phyloP scores from a whole-genome alignment of 2,113 vertebrate species.

The Serinus canaria region DNA sequence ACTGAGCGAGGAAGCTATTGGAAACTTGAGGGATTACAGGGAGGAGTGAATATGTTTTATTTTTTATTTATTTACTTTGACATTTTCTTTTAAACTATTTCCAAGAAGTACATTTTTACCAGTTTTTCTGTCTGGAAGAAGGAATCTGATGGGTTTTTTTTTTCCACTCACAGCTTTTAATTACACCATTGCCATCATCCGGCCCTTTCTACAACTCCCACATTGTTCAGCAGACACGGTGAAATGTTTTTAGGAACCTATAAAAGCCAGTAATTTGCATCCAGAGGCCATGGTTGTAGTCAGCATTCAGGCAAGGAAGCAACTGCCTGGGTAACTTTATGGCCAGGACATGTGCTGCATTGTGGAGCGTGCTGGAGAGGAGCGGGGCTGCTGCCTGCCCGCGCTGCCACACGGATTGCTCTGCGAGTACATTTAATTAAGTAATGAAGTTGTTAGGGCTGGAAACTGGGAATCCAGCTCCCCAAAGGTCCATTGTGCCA shows the following conservation, averaged over 20 bases:
- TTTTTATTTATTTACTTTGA: conserved; percentile 45
- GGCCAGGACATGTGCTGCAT: not conserved
- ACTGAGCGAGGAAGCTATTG: conserved; percentile 14
- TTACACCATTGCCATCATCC: not conserved
- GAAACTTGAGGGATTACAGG: not conserved
- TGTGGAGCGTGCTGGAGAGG: not conserved
- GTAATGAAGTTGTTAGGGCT: not conserved
- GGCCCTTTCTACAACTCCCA: conserved; percentile 25
- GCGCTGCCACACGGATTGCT: not conserved
- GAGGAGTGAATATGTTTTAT: not conserved
- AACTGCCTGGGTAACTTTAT: conserved; percentile 18
- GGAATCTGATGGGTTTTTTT: conserved; percentile 18
- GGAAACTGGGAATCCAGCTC: not conserved
- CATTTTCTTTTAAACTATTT: conserved; percentile 35
- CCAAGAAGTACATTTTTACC: conserved; percentile 21
- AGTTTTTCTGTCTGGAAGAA: conserved; percentile 44
- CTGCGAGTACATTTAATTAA: not conserved
- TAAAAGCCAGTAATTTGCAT: conserved; percentile 43
- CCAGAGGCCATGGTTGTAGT: not conserved
- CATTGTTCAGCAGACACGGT: conserved; percentile 38
- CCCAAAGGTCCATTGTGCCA: not conserved
- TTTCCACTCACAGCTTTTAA: conserved; percentile 49
- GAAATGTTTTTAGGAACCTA: conserved; percentile 45
- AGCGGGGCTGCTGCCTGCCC: not conserved
- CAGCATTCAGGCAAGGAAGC: not conserved